phyloP scores from a whole-genome alignment of 2,797 vertebrate genomes.

The Clarias pachynema region DNA sequence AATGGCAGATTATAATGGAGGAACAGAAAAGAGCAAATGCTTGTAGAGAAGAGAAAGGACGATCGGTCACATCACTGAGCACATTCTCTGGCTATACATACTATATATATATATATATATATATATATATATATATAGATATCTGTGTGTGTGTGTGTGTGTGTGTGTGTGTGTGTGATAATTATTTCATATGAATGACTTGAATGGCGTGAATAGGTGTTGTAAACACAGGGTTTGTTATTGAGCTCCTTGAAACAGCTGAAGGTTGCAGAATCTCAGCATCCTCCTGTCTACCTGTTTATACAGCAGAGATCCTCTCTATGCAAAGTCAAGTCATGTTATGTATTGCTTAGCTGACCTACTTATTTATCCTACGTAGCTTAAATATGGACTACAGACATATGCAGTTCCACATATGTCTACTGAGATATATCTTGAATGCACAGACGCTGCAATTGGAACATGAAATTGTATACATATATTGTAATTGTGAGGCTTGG shows the following conservation, averaged over 20 bases:
- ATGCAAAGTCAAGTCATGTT: not conserved
- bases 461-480: not conserved
- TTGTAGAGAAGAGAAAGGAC: not conserved
- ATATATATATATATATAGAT: not conserved
- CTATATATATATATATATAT: no score
- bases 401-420: not conserved
- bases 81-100: no score
- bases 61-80: not conserved
- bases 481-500: not conserved
- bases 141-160: no score
- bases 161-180: not conserved
- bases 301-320: not conserved
- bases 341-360: slow-evolving; percentile 31
- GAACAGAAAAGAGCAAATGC: not conserved
- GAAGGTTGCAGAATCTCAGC: slow-evolving; percentile 13
- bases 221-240: not conserved
- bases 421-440: not conserved
- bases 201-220: not conserved
- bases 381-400: slow-evolving; percentile 23
- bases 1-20: not conserved
- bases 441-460: not conserved
- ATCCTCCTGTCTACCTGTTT: slow-evolving; percentile 12
- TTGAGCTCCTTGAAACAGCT: slow-evolving; percentile 1
- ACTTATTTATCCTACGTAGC: slow-evolving; percentile 40
- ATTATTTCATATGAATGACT: not conserved